These are phyloP conservation scores for Cyclophora punctaria DNA, from an alignment of 2,888 invertebrate species.

Conservation along the genomic window DNA sequence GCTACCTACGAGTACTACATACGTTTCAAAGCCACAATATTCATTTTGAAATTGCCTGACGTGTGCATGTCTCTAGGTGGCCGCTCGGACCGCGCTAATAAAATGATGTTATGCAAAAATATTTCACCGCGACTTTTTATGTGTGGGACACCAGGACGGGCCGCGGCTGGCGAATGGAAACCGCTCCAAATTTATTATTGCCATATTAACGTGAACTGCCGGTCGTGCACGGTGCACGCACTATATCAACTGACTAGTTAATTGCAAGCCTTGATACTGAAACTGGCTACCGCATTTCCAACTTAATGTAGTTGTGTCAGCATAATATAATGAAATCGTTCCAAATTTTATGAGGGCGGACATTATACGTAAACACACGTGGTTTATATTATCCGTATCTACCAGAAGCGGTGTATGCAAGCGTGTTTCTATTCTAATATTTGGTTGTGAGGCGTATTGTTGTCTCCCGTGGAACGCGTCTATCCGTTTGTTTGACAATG, in stretches of 20 bases:
- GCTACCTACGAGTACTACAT: constrained; percentile 23
- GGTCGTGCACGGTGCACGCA: constrained; percentile 45
- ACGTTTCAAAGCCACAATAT: constrained; percentile 29
- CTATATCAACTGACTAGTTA: constrained; percentile 64
- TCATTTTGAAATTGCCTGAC: constrained; percentile 27
- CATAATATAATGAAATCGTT: constrained; percentile 54
- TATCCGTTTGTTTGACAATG: constrained; percentile 20
- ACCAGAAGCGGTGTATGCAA: no score
- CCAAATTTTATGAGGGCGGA: no score
- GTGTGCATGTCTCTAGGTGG: constrained; percentile 15
- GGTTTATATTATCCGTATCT: no score
- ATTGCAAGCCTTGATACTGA: constrained; percentile 62
- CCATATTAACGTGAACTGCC: constrained; percentile 56
- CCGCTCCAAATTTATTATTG: constrained; percentile 67
- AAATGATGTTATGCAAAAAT: constrained; percentile 41
- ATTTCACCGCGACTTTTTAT: constrained; percentile 52
- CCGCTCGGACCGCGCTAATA: constrained; percentile 21
- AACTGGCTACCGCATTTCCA: constrained; percentile 64
- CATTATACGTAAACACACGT: no score
- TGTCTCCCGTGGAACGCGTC: neutral
- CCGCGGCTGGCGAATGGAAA: constrained; percentile 39
- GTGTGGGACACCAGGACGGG: constrained; percentile 32
- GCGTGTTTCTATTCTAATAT: neutral
- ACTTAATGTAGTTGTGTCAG: constrained; percentile 61
- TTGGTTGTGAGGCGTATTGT: constrained; percentile 3